Conservation (phyloP, 2,888 invertebrate species). For the Drosophila neotestacea region DNA sequence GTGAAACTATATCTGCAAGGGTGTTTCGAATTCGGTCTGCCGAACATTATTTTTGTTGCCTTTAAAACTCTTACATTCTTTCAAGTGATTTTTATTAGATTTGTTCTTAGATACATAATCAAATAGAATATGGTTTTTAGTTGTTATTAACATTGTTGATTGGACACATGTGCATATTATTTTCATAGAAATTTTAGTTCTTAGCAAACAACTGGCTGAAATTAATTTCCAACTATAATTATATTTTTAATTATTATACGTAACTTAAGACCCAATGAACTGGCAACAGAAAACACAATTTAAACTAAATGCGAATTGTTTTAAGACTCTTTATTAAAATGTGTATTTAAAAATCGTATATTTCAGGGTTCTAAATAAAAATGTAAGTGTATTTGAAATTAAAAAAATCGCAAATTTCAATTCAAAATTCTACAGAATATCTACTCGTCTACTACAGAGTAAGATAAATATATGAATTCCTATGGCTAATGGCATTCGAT, state of each 20-base stretch:
- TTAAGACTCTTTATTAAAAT: slow-evolving; percentile 20
- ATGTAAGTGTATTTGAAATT: slow-evolving; percentile 34
- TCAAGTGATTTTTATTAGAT: slow-evolving; percentile 23
- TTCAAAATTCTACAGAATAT: background rate
- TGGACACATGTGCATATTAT: slow-evolving; percentile 45
- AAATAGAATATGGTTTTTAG: slow-evolving; percentile 24
- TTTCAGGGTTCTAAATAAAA: slow-evolving; percentile 41
- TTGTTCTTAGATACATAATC: slow-evolving; percentile 28
- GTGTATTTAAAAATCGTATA: slow-evolving; percentile 15
- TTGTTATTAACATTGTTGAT: slow-evolving; percentile 38
- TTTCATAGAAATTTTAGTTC: slow-evolving; percentile 20
- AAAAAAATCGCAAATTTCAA: background rate
- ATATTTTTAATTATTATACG: background rate
- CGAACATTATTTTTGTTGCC: slow-evolving; percentile 17
- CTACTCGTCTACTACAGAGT: background rate
- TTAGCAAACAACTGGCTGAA: slow-evolving; percentile 15
- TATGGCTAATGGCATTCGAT: slow-evolving; percentile 17
- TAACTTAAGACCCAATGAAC: slow-evolving; percentile 22
- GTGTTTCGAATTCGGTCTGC: slow-evolving; percentile 36
- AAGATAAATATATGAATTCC: background rate
- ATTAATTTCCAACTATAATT: slow-evolving; percentile 21
- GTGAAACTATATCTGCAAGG: slow-evolving; percentile 30
- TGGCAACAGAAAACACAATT: slow-evolving; percentile 11
- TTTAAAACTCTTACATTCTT: slow-evolving; percentile 25
- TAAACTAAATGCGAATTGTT: slow-evolving; percentile 14